Conservation (phyloP, 2,113 vertebrate species). For the Malurus alboscapulatus region DNA sequence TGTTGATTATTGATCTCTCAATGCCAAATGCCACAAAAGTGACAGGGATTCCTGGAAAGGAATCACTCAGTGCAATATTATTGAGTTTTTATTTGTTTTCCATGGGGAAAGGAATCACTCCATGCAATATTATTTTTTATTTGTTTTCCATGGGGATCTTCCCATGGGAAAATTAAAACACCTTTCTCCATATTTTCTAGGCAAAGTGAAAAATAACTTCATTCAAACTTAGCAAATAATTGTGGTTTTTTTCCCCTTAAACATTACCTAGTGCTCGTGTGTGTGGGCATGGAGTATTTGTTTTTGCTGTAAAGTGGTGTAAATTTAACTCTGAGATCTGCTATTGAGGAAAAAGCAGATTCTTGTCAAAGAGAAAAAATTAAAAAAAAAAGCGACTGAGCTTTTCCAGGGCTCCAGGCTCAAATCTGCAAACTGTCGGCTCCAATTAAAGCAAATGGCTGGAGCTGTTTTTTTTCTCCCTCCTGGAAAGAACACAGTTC, state of each 20-base stretch:
- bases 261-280: not conserved
- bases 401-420: constrained; percentile 40
- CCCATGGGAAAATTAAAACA: not conserved
- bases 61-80: not conserved
- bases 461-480: constrained; percentile 54
- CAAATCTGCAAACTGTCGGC: constrained; percentile 58
- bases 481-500: constrained; percentile 45
- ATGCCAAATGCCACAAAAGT: not conserved
- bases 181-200: not conserved
- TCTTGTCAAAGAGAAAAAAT: not conserved
- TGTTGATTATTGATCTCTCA: not conserved
- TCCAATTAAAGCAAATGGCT: constrained; percentile 59
- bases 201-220: not conserved
- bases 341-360: constrained; percentile 12
- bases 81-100: not conserved
- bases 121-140: not conserved
- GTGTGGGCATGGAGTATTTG: not conserved
- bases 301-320: not conserved
- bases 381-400: not conserved
- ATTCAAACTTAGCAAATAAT: not conserved
- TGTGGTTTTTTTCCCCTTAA: not conserved
- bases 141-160: not conserved
- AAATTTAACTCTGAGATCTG: not conserved
- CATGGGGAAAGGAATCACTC: not conserved
- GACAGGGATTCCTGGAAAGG: not conserved